Conservation (phyloP, 2,113 vertebrate genomes). For the Telmatochromis sp. region DNA sequence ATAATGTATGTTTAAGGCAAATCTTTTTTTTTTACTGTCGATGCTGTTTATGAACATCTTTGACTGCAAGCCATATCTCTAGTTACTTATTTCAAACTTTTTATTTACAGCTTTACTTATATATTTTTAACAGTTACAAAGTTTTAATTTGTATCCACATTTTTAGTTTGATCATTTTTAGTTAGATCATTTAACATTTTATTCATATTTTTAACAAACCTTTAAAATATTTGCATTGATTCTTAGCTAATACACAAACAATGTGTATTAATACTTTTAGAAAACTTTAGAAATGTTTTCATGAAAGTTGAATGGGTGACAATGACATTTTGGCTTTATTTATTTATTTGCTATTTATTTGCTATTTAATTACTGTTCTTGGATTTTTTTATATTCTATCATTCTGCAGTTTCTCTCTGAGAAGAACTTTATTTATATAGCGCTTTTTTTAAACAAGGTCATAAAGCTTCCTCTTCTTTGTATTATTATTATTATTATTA, state of each 20-base stretch:
- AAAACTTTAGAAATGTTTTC: not conserved
- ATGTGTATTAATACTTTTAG: not conserved
- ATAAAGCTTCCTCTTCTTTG: not conserved
- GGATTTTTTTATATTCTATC: not conserved
- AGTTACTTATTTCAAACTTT: not conserved
- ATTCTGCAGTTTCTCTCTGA: not conserved
- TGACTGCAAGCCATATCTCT: rapidly evolving
- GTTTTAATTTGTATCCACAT: not conserved
- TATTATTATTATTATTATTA: not conserved
- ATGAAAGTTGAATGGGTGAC: not conserved
- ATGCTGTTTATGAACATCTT: not conserved
- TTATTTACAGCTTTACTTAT: no score
- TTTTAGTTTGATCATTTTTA: not conserved
- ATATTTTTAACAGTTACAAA: not conserved
- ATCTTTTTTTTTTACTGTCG: not conserved
- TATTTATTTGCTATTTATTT: not conserved
- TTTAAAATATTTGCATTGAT: not conserved
- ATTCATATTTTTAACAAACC: not conserved
- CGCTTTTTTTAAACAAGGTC: rapidly evolving
- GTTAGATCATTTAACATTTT: not conserved
- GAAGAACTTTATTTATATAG: not conserved
- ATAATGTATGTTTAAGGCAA: rapidly evolving
- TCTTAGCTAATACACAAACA: not conserved
- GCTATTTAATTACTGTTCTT: not conserved
- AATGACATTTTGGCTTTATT: not conserved